These are phyloP conservation scores for Philypnodon macrostomus DNA, from an alignment of 2,797 vertebrate species.

Conservation along the genomic window DNA sequence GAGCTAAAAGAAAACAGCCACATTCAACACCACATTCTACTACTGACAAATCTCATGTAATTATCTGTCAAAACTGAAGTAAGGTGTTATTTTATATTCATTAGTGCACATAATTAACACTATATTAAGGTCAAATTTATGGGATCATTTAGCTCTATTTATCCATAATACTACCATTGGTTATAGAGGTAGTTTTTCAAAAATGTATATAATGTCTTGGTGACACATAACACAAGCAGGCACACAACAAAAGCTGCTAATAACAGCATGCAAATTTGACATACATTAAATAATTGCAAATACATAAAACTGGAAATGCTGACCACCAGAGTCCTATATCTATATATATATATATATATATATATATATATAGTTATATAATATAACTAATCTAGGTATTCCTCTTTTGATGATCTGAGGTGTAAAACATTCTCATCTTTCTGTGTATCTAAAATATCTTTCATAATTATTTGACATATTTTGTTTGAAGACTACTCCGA, in stretches of 20 bases:
- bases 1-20: conserved; percentile 58
- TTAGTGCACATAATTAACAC: not conserved
- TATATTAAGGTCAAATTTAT: no score
- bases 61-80: conserved; percentile 6
- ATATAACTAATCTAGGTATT: no score
- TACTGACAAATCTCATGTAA: conserved; percentile 22
- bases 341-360: no score
- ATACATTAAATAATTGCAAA: not conserved
- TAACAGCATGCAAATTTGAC: not conserved
- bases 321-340: no score
- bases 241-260: conserved; percentile 32
- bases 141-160: not conserved
- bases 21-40: conserved; percentile 44
- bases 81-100: not conserved
- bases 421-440: no score
- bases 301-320: conserved; percentile 42
- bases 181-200: not conserved
- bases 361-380: no score
- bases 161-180: no score
- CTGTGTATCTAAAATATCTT: no score
- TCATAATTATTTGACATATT: no score
- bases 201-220: conserved; percentile 27
- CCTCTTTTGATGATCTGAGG: no score
- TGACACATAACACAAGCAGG: conserved; percentile 47
- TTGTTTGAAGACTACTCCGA: conserved; percentile 77